A percentile compares a stretch with the other conserved stretches of the same genome.
Conservation (phyloP, 2,113 vertebrate genomes). For the Eretmochelys imbricata region DNA sequence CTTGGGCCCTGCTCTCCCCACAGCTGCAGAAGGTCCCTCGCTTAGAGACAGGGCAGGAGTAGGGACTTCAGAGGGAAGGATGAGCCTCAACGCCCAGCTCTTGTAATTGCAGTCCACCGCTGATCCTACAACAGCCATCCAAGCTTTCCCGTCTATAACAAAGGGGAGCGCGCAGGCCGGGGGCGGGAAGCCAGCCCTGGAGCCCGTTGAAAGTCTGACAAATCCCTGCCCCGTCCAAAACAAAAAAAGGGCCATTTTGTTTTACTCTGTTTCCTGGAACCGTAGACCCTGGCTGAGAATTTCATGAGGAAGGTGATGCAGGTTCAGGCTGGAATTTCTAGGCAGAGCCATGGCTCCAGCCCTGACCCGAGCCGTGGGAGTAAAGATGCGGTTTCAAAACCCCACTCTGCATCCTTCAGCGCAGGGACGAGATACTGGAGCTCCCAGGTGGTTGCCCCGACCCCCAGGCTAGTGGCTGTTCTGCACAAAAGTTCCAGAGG, state of each 20-base stretch:
- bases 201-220: background rate
- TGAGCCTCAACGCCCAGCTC: background rate
- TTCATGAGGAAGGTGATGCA: no score
- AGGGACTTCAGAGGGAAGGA: background rate
- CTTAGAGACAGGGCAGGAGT: background rate
- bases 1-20: no score
- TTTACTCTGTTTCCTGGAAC: background rate
- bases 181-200: background rate
- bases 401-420: no score
- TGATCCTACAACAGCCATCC: background rate
- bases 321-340: background rate
- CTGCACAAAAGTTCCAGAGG: no score
- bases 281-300: background rate
- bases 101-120: background rate
- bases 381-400: no score
- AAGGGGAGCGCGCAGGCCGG: background rate
- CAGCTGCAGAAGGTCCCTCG: background rate
- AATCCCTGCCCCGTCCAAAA: background rate
- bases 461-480: no score
- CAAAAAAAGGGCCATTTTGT: background rate
- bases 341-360: no score
- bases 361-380: rapidly evolving
- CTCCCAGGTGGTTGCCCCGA: no score
- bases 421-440: no score
- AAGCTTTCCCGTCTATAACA: no score